Percentiles rank a stretch among this genome's conserved stretches.
Conservation (phyloP, 23 tunicate genomes). For the Styela plicata region DNA sequence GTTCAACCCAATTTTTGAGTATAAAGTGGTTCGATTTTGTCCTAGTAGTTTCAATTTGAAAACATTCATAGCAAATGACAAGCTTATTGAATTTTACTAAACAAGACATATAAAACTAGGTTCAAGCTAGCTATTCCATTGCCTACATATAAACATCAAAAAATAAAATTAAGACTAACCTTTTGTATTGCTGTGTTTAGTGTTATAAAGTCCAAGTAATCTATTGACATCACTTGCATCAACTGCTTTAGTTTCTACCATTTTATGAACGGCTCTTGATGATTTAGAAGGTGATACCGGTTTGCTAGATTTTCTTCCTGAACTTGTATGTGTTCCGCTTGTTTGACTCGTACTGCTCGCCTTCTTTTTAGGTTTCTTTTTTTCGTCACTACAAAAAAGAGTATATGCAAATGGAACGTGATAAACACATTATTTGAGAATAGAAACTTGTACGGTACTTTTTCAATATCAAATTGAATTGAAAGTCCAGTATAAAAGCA, state of each 20-base stretch:
- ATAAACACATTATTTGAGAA: no score
- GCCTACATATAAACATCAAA: no score
- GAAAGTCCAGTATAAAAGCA: no score
- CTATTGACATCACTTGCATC: conserved; percentile 57
- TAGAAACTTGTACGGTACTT: no score
- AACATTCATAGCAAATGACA: no score
- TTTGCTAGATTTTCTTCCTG: conserved; percentile 24
- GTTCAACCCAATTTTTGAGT: no score
- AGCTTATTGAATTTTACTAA: no score
- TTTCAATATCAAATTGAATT: no score
- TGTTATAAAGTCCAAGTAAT: conserved; percentile 51
- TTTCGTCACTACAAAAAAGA: conserved; percentile 19
- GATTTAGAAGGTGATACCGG: neutral
- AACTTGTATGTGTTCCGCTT: conserved; percentile 29
- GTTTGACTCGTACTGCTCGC: conserved; percentile 36
- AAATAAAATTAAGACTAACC: neutral
- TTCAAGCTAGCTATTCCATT: no score
- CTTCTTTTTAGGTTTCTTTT: conserved; percentile 26
- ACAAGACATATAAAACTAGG: no score
- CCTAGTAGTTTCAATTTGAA: no score
- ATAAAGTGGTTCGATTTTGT: no score
- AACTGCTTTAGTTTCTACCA: conserved; percentile 32
- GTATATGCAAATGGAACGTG: neutral
- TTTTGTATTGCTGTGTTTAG: conserved; percentile 12
- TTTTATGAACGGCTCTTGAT: conserved; percentile 7